Evolutionary conservation across 2,113 vertebrate species (phyloP).

Genomic region (Myocastor coypus): DNA sequence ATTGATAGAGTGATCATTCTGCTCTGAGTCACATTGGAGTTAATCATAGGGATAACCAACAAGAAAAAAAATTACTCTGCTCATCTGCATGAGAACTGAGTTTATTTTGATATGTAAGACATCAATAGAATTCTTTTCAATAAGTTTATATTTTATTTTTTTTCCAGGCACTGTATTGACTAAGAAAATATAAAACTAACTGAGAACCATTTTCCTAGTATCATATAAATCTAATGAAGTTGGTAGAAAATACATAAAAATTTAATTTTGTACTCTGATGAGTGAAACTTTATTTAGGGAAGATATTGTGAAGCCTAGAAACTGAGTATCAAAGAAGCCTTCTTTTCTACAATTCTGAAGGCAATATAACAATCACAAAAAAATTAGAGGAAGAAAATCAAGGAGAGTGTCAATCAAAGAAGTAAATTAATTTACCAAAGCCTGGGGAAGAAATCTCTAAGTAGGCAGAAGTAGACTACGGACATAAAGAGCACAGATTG

Average conservation of each 20-base stretch:
- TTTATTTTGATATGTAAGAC: not conserved
- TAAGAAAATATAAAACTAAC: not conserved
- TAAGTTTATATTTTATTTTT: not conserved
- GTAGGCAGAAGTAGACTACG: fast-evolving
- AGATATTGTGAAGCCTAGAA: not conserved
- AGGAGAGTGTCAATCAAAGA: not conserved
- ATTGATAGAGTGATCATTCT: slow-evolving; percentile 57
- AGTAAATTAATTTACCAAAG: not conserved
- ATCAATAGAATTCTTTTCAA: not conserved
- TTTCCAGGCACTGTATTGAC: not conserved
- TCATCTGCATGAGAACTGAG: not conserved
- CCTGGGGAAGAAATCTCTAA: not conserved
- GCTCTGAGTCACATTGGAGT: slow-evolving; percentile 14
- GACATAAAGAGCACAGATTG: fast-evolving
- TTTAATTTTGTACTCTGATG: not conserved
- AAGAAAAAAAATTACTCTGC: not conserved
- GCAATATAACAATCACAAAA: not conserved
- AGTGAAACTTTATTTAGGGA: not conserved
- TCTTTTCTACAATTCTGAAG: not conserved
- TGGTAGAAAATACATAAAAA: not conserved
- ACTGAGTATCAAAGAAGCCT: not conserved
- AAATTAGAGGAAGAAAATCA: not conserved
- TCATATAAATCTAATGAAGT: not conserved
- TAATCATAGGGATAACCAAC: slow-evolving; percentile 44
- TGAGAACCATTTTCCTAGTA: not conserved